Evolutionary conservation across 2,888 invertebrate species (phyloP), one percentile per base, ranked within the genome.

Genomic region (Meloe dianella): DNA sequence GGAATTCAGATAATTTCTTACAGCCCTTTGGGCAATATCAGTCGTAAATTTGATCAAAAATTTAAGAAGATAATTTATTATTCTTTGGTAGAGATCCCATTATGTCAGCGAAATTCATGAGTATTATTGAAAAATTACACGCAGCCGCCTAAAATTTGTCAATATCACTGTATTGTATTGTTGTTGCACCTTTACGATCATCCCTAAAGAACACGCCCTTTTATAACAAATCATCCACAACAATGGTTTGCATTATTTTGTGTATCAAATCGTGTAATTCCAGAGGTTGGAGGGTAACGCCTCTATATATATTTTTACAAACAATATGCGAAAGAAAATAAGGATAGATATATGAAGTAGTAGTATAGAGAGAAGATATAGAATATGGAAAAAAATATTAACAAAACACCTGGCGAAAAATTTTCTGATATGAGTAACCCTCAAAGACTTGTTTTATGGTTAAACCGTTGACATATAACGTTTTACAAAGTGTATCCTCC

Each of bases 251-350:
- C 64, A 77, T 78, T 74, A 77, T 79, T 78, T 79, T 78, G 79
- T 82, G 81, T 82, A 83, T 83, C 82, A 82, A 83, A 83, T 83
- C 81, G 82, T 77, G 81, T 83, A 83, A 83, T 83, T 83, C 83
- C 81, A 80, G 82, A 81, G 83, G 83, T 76, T 78, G 80, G 79
- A 76, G 77, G 74, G 81, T 72, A 77, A 80, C 81, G 79, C 82
- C 83, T 80, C 73, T 82, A 54, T 12, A 54, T 9, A 22, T 24
- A 24, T 54, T 20, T 47, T 7, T 35, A 41, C 38, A 41, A 41
- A 47, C 47, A 47, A 20, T 47, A 54, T 24, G 10, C 14, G 14
- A 10, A 22, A 7, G 20, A 8, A 20, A 47, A 1, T 10, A 6
- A 41, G 12, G 5, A 47, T n/a, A 54, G 17, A 51, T 22, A 22